Percentiles rank a stretch among this genome's conserved stretches.
Conservation (phyloP, 2,797 vertebrate species). For the Lerista edwardsae region DNA sequence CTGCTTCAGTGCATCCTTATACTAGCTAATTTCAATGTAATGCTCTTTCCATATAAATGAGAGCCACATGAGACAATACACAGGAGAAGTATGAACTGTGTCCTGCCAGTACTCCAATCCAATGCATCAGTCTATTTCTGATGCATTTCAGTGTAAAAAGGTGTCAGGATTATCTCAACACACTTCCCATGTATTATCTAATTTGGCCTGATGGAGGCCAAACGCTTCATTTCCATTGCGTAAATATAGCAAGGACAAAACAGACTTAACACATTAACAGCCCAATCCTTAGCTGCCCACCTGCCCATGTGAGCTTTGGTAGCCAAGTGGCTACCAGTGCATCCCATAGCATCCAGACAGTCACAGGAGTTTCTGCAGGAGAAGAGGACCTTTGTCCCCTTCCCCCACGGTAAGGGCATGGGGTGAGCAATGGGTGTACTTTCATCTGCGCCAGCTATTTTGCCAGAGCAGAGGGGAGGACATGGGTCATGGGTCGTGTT, state of each 20-base stretch:
- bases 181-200: not conserved
- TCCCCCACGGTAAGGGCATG: no score
- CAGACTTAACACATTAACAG: not conserved
- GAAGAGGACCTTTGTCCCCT: no score
- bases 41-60: not conserved
- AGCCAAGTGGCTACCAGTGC: no score
- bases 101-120: not conserved
- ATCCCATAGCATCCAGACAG: no score
- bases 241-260: not conserved
- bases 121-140: not conserved
- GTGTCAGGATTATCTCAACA: not conserved
- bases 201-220: not conserved
- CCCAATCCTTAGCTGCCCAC: no score
- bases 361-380: no score
- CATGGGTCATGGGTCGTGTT: no score
- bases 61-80: not conserved
- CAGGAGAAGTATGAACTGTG: not conserved
- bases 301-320: no score
- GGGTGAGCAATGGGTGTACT: no score
- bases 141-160: not conserved
- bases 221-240: not conserved
- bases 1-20: conserved; percentile 31
- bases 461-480: no score
- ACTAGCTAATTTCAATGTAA: conserved; percentile 28
- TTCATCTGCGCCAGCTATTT: no score